phyloP scores from a whole-genome alignment of 2,113 vertebrate species.

The Cricetomys ansorgei region DNA sequence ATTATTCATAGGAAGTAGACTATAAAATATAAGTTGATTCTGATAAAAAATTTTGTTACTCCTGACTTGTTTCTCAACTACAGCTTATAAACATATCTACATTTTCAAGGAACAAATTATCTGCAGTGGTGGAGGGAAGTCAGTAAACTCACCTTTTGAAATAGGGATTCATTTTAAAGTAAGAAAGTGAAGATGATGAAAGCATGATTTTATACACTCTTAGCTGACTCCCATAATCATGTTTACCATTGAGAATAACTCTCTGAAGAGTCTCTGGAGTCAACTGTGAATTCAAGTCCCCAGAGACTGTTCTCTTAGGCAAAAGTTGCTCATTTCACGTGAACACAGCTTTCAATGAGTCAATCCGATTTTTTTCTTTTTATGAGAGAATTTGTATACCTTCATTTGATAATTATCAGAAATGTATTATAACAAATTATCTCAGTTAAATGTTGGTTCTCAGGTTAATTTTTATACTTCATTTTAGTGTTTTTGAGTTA shows the following conservation, averaged over 20 bases:
- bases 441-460: neutral
- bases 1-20: neutral
- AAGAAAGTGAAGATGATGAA: neutral
- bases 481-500: neutral
- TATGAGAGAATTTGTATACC: neutral
- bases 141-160: neutral
- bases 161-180: neutral
- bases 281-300: neutral
- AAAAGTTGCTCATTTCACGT: neutral
- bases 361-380: neutral
- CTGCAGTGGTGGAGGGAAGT: neutral
- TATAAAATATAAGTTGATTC: too few relatives aligned
- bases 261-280: neutral
- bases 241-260: neutral
- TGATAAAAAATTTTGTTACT: neutral
- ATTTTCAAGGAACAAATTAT: neutral
- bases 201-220: neutral
- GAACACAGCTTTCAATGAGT: neutral
- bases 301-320: neutral
- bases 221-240: neutral
- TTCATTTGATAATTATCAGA: neutral
- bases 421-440: neutral
- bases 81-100: neutral
- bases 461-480: constrained; percentile 19
- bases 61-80: neutral